phyloP scores from a whole-genome alignment of 92 coral and sea anemone genomes.

The Paramuricea clavata region DNA sequence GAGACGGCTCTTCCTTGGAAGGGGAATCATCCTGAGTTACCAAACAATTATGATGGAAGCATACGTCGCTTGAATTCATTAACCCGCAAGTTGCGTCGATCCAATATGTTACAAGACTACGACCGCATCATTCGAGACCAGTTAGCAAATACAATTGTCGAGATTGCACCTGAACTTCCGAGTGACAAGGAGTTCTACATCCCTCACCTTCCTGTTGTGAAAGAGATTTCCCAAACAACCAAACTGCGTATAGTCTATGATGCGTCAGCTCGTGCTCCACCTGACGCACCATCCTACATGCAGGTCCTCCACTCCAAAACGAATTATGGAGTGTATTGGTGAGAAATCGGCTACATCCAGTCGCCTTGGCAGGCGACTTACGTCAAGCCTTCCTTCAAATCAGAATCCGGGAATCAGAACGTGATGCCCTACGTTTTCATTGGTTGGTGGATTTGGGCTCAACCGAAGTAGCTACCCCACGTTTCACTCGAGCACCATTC shows the following conservation, averaged over 20 bases:
- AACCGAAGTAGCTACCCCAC: conserved; percentile 20
- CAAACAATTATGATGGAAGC: conserved; percentile 27
- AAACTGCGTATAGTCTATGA: background rate
- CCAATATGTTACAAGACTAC: conserved; percentile 11
- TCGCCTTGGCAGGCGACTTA: conserved; percentile 47
- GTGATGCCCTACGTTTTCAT: conserved; percentile 53
- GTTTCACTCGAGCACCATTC: conserved; percentile 38
- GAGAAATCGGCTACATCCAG: conserved; percentile 37
- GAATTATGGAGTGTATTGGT: conserved; percentile 32
- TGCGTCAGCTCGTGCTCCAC: background rate
- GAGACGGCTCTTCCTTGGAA: conserved; percentile 34
- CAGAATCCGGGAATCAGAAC: conserved; percentile 40
- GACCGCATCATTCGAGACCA: conserved; percentile 28
- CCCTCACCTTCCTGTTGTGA: conserved; percentile 3
- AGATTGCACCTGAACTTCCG: background rate
- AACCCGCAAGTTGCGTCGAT: conserved; percentile 3
- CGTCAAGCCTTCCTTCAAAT: conserved; percentile 34
- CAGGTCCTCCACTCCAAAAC: conserved; percentile 34
- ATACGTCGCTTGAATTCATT: conserved; percentile 11
- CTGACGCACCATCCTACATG: background rate
- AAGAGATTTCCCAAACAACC: background rate
- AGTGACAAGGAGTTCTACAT: conserved; percentile 18
- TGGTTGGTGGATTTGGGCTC: conserved; percentile 29
- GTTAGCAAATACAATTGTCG: conserved; percentile 15
- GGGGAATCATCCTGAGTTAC: conserved; percentile 27